These are phyloP conservation scores for Tenthredo amoena DNA, from an alignment of 2,888 invertebrate species.

Conservation along the genomic window DNA sequence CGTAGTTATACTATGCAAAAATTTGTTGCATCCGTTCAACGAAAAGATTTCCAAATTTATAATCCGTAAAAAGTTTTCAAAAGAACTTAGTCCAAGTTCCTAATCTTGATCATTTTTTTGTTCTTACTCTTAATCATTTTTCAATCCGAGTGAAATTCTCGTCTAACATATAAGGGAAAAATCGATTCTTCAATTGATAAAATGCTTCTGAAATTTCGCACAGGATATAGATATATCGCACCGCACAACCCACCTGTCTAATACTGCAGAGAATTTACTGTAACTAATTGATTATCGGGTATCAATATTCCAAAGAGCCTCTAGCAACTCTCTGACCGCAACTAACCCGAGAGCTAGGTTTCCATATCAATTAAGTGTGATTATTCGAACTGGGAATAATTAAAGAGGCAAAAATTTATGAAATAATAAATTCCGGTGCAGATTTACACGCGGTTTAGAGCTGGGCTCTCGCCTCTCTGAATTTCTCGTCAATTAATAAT, in stretches of 20 bases:
- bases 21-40: background rate
- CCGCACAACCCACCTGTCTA: background rate
- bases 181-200: background rate
- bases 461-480: background rate
- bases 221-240: background rate
- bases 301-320: conserved; percentile 10
- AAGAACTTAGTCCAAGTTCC: background rate
- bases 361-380: conserved; percentile 5
- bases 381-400: conserved; percentile 14
- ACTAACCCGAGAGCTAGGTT: background rate
- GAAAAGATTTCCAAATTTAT: too few species aligned
- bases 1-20: background rate
- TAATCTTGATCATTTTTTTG: background rate
- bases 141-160: background rate
- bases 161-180: background rate
- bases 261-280: background rate
- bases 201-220: background rate
- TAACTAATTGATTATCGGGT: conserved; percentile 23
- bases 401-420: background rate
- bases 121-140: background rate
- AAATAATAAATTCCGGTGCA: background rate
- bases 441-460: background rate
- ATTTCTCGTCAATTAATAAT: background rate
- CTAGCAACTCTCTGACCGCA: conserved; percentile 16
- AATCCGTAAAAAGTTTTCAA: background rate